Percentiles rank a stretch among this genome's conserved stretches.
Conservation (phyloP, 2,888 invertebrate species). For the Thyatira batis region DNA sequence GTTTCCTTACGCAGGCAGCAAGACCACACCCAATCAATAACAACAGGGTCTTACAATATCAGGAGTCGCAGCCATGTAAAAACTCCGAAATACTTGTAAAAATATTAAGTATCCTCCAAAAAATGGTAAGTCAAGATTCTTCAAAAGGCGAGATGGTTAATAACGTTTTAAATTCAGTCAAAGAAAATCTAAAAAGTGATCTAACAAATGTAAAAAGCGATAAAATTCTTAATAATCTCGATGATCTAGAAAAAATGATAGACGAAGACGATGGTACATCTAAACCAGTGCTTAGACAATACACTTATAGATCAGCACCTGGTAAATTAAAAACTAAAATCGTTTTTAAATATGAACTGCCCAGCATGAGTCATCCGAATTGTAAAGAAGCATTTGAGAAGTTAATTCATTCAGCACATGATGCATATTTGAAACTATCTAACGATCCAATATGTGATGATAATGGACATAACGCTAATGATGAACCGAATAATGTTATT, state of each 20-base stretch:
- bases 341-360: constrained; percentile 34
- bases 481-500: neutral
- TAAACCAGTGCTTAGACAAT: neutral
- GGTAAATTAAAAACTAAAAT: constrained; percentile 21
- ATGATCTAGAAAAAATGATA: neutral
- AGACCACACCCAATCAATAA: neutral
- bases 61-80: neutral
- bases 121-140: neutral
- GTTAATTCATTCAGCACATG: constrained; percentile 34
- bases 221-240: neutral
- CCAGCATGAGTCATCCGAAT: constrained; percentile 21
- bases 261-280: neutral
- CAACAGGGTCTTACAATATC: neutral
- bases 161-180: neutral
- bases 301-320: neutral
- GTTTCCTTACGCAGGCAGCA: neutral
- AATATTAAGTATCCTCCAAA: neutral
- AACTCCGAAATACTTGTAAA: neutral
- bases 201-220: neutral
- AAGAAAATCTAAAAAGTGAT: neutral
- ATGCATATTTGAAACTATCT: constrained; percentile 27
- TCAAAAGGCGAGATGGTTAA: neutral
- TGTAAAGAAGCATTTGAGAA: constrained; percentile 37
- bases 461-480: neutral
- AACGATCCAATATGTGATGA: constrained; percentile 26